These are phyloP conservation scores for Bos taurus DNA, from an alignment of 2,113 vertebrate genomes.

Conservation along the genomic window DNA sequence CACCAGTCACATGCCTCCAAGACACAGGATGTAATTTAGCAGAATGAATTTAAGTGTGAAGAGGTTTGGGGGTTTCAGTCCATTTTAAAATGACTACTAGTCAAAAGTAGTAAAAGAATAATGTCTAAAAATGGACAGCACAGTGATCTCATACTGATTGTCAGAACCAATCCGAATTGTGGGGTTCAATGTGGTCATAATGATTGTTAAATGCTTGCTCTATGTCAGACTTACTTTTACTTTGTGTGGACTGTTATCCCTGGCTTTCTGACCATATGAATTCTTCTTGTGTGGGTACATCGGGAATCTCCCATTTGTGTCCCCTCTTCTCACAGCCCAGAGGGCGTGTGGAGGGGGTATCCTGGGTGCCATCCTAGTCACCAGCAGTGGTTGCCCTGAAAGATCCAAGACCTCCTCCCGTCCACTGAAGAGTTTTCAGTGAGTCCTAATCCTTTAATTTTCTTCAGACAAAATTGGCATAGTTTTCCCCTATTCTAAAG, in stretches of 20 bases:
- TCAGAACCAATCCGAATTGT: background rate
- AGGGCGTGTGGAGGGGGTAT: background rate
- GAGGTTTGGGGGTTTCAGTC: background rate
- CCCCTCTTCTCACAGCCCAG: background rate
- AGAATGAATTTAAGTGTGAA: background rate
- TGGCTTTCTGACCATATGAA: background rate
- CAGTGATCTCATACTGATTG: background rate
- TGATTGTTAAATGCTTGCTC: background rate
- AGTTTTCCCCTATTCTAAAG: background rate
- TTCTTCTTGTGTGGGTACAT: background rate
- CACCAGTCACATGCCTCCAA: background rate
- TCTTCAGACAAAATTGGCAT: background rate
- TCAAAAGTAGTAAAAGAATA: background rate
- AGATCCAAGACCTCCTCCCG: too few relatives aligned
- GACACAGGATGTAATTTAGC: background rate
- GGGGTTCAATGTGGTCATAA: rapidly evolving
- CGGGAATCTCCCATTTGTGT: too few relatives aligned
- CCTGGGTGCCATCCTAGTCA: background rate
- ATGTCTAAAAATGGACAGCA: too few relatives aligned
- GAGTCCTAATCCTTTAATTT: background rate
- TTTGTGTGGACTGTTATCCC: background rate
- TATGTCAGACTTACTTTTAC: background rate
- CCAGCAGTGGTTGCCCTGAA: background rate
- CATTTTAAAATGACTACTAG: background rate
- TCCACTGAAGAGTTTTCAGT: background rate